Evolutionary conservation across 2,888 invertebrate genomes (phyloP).

Genomic region (Euzophera pinguis): DNA sequence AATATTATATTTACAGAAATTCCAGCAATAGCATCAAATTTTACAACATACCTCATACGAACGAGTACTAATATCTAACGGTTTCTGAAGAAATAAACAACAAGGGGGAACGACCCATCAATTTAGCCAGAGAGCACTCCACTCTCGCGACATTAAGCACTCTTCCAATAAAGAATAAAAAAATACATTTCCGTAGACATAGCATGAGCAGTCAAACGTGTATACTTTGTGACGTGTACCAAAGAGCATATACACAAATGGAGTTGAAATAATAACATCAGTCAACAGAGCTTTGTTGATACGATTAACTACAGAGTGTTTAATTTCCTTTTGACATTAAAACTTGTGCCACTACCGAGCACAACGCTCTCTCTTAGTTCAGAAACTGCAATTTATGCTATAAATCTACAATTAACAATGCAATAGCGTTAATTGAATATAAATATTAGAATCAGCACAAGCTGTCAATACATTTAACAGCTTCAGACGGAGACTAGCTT

Average conservation of each 20-base stretch:
- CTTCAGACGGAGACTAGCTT: too few species aligned
- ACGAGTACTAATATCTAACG: too few species aligned
- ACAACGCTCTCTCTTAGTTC: too few species aligned
- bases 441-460: too few species aligned
- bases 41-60: too few species aligned
- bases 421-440: too few species aligned
- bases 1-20: too few species aligned
- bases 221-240: conserved; percentile 20
- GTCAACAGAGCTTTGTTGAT: not conserved
- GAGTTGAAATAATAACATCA: not conserved
- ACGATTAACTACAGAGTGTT: not conserved
- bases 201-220: conserved; percentile 22
- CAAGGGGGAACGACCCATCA: conserved; percentile 2
- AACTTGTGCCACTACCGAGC: too few species aligned
- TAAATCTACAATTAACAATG: too few species aligned
- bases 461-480: too few species aligned
- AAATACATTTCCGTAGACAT: conserved; percentile 20
- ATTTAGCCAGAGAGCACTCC: conserved; percentile 10
- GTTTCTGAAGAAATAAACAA: conserved; percentile 6
- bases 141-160: conserved; percentile 12
- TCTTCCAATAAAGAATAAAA: conserved; percentile 16
- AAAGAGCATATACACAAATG: conserved; percentile 14
- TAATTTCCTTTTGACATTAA: not conserved
- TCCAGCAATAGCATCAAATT: too few species aligned
- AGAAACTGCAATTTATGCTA: too few species aligned